Evolutionary conservation across 2,113 vertebrate genomes (phyloP), one percentile per base, ranked within the genome.

Genomic region (Pachycephala philippinensis): DNA sequence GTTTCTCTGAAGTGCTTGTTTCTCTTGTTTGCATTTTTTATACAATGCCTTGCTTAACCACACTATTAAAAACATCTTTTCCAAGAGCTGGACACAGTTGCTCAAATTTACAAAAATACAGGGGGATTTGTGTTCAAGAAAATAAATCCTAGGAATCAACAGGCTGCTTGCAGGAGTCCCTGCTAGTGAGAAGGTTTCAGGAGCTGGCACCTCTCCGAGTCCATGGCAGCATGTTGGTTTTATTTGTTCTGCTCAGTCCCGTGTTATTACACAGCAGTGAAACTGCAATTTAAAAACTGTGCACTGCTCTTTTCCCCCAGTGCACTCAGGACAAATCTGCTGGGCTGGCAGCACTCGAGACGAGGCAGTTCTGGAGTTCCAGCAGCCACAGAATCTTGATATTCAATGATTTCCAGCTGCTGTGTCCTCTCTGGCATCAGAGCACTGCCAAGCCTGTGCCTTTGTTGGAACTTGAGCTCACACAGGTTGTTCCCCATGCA

Each of bases 151-250:
- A 35, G 44, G 63, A 77, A 60, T 22, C 33, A 81, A 26, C 9
- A 35, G 23, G 33, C 52, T 74, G 11, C 31, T 65, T 75, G 30
- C 21, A 86, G 71, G 50, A 37, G 47, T 42, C 39, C 72, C 30
- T 2, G 2, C 35, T 68, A 11, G 44, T 42, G 59, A 68, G 54
- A 37, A 24, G 18, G 14, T 27, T 40, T 65, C 35, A 27, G 70
- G 28, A 78, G 65, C 61, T 68, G 76, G 23, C 33, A 37, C 10
- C 10, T 72, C 47, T 65, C 5, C 3, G 24, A 52, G 30, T 30
- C 15, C 52, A 11, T 6, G 12, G 54, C 37, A 69, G 12, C 11
- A 40, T 0, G 0, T 16, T 1, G 4, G 16, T 68, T 92, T 93
- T 7, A 40, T 71, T 45, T 85, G 31, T 54, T 75, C 61, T 39